Percentiles rank a stretch among this genome's conserved stretches.
Conservation (phyloP, 64 coral and sea anemone genomes). For the Montipora cactus region DNA sequence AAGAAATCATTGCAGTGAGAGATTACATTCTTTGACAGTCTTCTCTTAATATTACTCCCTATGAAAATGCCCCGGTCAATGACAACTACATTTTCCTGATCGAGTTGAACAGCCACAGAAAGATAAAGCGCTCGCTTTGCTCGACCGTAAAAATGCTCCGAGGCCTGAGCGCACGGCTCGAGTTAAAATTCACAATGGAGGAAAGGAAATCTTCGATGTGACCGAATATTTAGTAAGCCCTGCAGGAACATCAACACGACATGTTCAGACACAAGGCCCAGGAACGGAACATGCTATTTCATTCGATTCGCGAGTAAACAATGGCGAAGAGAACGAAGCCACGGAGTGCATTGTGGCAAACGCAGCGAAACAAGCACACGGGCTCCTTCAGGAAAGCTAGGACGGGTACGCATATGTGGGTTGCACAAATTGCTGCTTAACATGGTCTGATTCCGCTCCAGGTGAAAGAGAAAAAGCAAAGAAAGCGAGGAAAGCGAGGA, state of each 20-base stretch:
- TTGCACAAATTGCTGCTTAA: constrained; percentile 58
- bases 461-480: neutral
- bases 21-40: constrained; percentile 60
- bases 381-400: constrained; percentile 72
- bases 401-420: constrained; percentile 66
- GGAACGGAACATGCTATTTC: constrained; percentile 1
- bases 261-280: neutral
- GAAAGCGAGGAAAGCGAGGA: neutral
- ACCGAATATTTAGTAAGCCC: constrained; percentile 72
- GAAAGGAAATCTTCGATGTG: constrained; percentile 3
- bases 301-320: constrained; percentile 32
- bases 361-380: neutral
- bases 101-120: constrained; percentile 70
- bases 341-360: neutral
- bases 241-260: constrained; percentile 9
- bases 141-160: constrained; percentile 45
- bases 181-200: constrained; percentile 68
- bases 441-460: neutral
- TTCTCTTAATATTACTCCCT: constrained; percentile 58
- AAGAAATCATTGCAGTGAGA: constrained; percentile 65
- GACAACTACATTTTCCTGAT: constrained; percentile 82
- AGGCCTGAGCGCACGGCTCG: constrained; percentile 63
- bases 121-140: constrained; percentile 37
- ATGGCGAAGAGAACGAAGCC: neutral
- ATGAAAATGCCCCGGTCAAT: constrained; percentile 41